A percentile compares a stretch with the other conserved stretches of the same genome.
Evolutionary conservation across 2,113 vertebrate species (phyloP).

Genomic region (Epinephelus lanceolatus): DNA sequence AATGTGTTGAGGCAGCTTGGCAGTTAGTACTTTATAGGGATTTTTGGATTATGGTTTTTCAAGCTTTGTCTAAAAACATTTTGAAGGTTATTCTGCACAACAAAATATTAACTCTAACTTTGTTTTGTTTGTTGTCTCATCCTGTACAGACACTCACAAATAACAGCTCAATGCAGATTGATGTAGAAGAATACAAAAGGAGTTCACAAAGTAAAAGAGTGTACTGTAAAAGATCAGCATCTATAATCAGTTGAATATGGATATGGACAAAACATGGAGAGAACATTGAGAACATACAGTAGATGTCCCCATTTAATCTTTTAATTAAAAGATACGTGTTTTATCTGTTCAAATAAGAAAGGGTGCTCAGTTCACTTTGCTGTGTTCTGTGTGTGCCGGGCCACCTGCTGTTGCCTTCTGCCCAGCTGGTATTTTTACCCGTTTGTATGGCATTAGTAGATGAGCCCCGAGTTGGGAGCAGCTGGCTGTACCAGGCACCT

Average conservation of each 20-base stretch:
- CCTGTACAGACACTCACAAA: background rate
- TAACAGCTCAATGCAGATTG: background rate
- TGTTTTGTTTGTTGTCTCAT: background rate
- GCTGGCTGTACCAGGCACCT: constrained; percentile 69
- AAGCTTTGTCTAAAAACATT: constrained; percentile 30
- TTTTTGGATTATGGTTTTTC: constrained; percentile 38
- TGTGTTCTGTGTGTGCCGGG: constrained; percentile 41
- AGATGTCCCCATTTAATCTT: constrained; percentile 24
- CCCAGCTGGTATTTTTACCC: constrained; percentile 76
- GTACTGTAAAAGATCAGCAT: too few species aligned
- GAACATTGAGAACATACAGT: background rate
- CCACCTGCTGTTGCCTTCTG: constrained; percentile 79
- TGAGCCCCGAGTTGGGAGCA: constrained; percentile 69
- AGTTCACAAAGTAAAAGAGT: background rate
- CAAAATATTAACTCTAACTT: background rate
- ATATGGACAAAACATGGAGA: background rate
- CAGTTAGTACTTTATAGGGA: constrained; percentile 8
- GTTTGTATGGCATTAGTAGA: constrained; percentile 65
- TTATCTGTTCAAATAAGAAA: constrained; percentile 39
- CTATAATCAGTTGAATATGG: background rate
- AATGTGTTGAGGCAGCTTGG: constrained; percentile 23
- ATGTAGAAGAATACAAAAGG: background rate
- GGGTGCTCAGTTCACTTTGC: constrained; percentile 38
- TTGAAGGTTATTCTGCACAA: constrained; percentile 19
- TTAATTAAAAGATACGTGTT: constrained; percentile 29